phyloP scores from a whole-genome alignment of 2,113 vertebrate genomes.

The Tragulus kanchil region DNA sequence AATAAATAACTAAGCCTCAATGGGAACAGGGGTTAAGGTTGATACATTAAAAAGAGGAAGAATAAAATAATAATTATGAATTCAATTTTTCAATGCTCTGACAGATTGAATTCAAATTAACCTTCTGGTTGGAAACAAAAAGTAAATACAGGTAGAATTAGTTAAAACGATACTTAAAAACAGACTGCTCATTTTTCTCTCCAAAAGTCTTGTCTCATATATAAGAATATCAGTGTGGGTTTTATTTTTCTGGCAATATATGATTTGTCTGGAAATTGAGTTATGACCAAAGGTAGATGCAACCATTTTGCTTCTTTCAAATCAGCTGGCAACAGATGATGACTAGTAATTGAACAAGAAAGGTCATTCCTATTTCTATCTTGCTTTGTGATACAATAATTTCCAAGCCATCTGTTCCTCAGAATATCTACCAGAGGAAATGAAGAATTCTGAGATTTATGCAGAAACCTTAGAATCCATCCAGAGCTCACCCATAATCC shows the following conservation, averaged over 20 bases:
- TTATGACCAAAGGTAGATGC: not conserved
- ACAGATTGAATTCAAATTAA: not conserved
- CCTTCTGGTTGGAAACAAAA: slow-evolving; percentile 48
- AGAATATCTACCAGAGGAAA: slow-evolving; percentile 59
- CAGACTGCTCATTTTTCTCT: not conserved
- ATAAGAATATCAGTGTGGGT: not conserved
- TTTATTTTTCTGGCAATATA: slow-evolving; percentile 24
- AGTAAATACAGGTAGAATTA: not conserved
- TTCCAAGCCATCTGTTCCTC: slow-evolving; percentile 65
- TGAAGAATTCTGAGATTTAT: slow-evolving; percentile 47
- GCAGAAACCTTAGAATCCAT: slow-evolving; percentile 1
- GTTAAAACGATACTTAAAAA: slow-evolving; percentile 28
- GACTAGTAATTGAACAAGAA: slow-evolving; percentile 64
- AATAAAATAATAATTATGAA: not conserved
- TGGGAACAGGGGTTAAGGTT: not conserved
- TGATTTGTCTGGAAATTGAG: slow-evolving; percentile 30
- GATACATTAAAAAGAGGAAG: not conserved
- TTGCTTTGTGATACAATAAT: slow-evolving; percentile 56
- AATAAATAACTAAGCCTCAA: not conserved
- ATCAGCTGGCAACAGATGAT: slow-evolving; percentile 45
- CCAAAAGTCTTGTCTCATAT: not conserved
- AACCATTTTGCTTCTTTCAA: slow-evolving; percentile 51
- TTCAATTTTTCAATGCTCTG: not conserved
- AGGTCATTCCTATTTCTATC: slow-evolving; percentile 44
- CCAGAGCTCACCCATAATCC: not conserved